Conservation (phyloP, 2,888 invertebrate species). For the Thecocarcelia acutangulata region DNA sequence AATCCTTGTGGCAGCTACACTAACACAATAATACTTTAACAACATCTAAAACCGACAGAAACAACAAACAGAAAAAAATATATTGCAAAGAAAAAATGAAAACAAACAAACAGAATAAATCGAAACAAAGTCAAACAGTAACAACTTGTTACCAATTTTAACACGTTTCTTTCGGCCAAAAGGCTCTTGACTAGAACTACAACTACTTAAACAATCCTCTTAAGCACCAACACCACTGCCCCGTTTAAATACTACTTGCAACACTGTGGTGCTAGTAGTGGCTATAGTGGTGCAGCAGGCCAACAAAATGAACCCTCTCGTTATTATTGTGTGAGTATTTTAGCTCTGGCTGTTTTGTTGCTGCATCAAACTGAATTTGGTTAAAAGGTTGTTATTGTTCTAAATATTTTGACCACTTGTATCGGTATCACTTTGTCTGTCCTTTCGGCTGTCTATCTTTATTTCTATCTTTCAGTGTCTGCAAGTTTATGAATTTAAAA, state of each 20-base stretch:
- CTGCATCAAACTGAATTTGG: slow-evolving; percentile 47
- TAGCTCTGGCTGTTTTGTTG: slow-evolving; percentile 2
- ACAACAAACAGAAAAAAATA: neutral
- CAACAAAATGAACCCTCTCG: slow-evolving; percentile 48
- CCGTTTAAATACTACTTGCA: neutral
- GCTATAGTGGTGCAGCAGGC: neutral
- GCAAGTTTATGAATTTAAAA: slow-evolving; percentile 48
- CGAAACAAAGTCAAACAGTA: slow-evolving; percentile 57
- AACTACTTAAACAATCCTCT: slow-evolving; percentile 14
- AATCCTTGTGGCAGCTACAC: slow-evolving; percentile 59
- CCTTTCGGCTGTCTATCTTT: slow-evolving; percentile 40
- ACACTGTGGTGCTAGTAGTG: neutral
- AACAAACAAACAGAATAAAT: neutral
- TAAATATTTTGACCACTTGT: slow-evolving; percentile 57
- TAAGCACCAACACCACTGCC: slow-evolving; percentile 1
- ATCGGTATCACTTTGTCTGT: slow-evolving; percentile 37
- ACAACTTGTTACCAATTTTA: slow-evolving; percentile 69
- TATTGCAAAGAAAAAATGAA: neutral
- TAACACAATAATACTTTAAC: slow-evolving; percentile 50
- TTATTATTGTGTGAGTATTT: slow-evolving; percentile 22
- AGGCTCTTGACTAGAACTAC: slow-evolving; percentile 49
- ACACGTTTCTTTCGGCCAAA: slow-evolving; percentile 62
- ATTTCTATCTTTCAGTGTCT: slow-evolving; percentile 37
- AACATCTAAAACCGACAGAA: slow-evolving; percentile 49
- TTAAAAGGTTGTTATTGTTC: slow-evolving; percentile 56